Conservation (phyloP, 2,113 vertebrate species). For the Pogonocichla stellata region DNA sequence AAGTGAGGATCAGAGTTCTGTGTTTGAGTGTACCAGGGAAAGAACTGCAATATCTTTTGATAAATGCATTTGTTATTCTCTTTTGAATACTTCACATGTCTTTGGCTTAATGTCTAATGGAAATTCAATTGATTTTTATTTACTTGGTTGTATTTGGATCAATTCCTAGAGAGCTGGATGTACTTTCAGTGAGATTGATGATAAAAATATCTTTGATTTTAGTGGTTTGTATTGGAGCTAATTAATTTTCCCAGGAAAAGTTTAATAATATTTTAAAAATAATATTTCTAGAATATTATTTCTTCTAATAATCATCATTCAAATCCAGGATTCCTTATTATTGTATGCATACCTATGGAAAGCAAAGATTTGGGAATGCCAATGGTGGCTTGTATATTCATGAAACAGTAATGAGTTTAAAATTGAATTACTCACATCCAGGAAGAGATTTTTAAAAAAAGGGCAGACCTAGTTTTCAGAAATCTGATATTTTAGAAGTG, state of each 20-base stretch:
- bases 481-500: neutral
- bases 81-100: neutral
- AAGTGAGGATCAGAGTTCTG: neutral
- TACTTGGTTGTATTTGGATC: conserved; percentile 6
- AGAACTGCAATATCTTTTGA: neutral
- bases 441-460: neutral
- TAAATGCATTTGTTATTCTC: neutral
- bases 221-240: neutral
- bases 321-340: neutral
- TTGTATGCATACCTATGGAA: neutral
- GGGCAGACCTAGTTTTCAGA: neutral
- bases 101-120: neutral
- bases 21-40: neutral
- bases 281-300: neutral
- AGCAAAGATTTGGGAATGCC: neutral
- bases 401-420: neutral
- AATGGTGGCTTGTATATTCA: neutral
- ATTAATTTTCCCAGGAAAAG: neutral
- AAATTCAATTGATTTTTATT: conserved; percentile 35
- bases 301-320: neutral
- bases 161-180: neutral
- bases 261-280: neutral
- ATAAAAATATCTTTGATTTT: conserved; percentile 16
- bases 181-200: neutral
- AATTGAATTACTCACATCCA: neutral